Base-by-base conservation (phyloP, 1,140 invertebrate species). In the Drosophila kanapiae region DNA sequence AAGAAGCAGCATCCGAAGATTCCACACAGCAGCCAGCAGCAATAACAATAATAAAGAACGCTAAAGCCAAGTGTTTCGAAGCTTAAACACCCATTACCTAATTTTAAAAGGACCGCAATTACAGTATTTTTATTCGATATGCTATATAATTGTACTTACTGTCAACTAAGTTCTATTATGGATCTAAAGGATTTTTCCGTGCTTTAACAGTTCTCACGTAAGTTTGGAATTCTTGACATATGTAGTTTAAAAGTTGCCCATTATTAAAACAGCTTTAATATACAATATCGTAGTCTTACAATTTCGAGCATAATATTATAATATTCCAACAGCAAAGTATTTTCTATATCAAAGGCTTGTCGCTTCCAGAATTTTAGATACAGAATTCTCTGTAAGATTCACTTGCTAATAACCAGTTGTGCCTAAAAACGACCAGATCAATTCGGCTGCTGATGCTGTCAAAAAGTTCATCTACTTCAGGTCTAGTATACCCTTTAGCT, bases 1-100 rank as follows among this genome's bases (percentile, higher is more conserved):
- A 57, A 59, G 47, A 60, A 57, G 49, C 57, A 45, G 49, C 61
- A 81, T 57, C 43, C 72, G 57, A 35, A 67, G 47, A 53, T 78
- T 53, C 51, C 60, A 37, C 38, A 59, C 56, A 74, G 63, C 62
- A 42, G 40, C 35, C 56, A 74, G 63, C 62, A 42, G 40, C 35
- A 78, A 45, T 31, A 72, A 54, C 40, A 42, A 42, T 42, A 42
- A 58, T 37, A 43, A 16, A 23, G 54, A 58, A 42, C 9, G 14
- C 18, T 8, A 5, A 3, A 38, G 8, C 4, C 9, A n/a, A 31
- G 6, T n/a, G n/a, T 0, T 29, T 33, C 49, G 10, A 18, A 33
- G 4, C 0, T 7, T 3, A 2, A n/a, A 33, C 33, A 51, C 49
- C 49, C n/a, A 7, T 33, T 51, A 51, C 31, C 1, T 13, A 53